phyloP scores from a whole-genome alignment of 2,888 invertebrate genomes.

The Cremastobaeus sp. region DNA sequence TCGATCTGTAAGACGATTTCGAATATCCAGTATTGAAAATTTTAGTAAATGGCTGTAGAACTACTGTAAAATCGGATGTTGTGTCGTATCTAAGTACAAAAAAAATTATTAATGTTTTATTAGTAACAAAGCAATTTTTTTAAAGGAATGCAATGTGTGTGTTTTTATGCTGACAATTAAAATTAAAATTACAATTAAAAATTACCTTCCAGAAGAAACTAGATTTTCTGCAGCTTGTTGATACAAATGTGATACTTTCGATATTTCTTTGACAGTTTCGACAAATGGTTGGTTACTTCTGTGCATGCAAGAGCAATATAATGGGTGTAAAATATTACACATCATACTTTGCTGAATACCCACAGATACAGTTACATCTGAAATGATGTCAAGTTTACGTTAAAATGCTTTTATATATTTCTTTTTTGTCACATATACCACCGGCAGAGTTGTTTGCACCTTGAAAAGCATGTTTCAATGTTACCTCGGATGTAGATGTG shows the following conservation, averaged over 20 bases:
- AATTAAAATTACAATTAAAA: background rate
- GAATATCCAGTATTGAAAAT: conserved; percentile 82
- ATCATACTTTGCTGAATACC: conserved; percentile 82
- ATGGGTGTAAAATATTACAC: conserved; percentile 85
- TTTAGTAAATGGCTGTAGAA: conserved; percentile 86
- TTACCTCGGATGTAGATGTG: no score
- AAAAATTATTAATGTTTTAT: conserved; percentile 1
- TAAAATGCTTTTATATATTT: background rate
- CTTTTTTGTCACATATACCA: background rate
- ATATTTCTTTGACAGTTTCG: conserved; percentile 81
- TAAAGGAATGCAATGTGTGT: no score
- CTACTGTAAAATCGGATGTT: conserved; percentile 85
- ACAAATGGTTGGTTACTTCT: conserved; percentile 80
- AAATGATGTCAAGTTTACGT: conserved; percentile 57
- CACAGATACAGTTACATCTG: conserved; percentile 86
- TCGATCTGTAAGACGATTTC: conserved; percentile 78
- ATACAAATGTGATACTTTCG: conserved; percentile 83
- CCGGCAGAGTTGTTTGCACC: no score
- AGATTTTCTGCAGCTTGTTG: conserved; percentile 83
- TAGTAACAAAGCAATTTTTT: background rate
- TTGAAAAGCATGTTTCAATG: no score
- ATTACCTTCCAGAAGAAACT: conserved; percentile 79
- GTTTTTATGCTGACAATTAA: no score
- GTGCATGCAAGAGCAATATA: conserved; percentile 88
- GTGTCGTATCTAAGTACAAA: conserved; percentile 81